Conservation (phyloP, 1,140 invertebrate genomes). For the Trichonephila inaurata region DNA sequence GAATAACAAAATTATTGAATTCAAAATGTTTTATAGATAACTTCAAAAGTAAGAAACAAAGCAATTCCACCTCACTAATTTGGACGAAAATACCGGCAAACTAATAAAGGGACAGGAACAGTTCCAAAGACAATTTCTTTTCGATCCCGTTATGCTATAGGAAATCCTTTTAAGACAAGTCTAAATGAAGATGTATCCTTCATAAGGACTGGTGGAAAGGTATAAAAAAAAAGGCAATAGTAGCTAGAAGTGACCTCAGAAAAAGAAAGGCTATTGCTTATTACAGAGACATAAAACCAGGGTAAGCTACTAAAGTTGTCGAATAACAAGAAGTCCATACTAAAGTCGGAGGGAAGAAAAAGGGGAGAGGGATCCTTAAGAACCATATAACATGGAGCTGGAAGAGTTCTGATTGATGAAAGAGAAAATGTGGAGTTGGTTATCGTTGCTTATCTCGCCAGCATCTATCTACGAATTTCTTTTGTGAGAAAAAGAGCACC, state of each 20-base stretch:
- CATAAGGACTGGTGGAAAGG: neutral
- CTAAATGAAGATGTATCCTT: slow-evolving; percentile 52
- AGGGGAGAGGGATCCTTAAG: neutral
- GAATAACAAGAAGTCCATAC: slow-evolving; percentile 4
- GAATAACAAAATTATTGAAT: too few relatives aligned
- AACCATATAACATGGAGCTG: slow-evolving; percentile 34
- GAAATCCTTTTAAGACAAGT: slow-evolving; percentile 33
- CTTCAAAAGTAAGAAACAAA: neutral
- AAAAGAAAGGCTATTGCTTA: slow-evolving; percentile 15
- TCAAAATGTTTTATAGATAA: neutral
- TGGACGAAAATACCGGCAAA: neutral
- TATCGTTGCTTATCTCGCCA: neutral
- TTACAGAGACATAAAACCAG: slow-evolving; percentile 43
- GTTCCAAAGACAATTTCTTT: neutral
- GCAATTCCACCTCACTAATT: neutral
- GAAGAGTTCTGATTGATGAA: slow-evolving; percentile 60
- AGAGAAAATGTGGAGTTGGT: slow-evolving; percentile 31
- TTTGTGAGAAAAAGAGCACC: slow-evolving; percentile 55
- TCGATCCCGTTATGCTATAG: neutral
- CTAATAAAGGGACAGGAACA: neutral
- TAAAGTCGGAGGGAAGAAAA: neutral
- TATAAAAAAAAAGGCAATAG: neutral
- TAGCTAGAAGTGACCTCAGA: neutral
- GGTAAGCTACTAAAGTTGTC: slow-evolving; percentile 31
- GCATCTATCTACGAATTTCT: neutral